Percentiles rank a stretch among this genome's conserved stretches.
phyloP scores from a whole-genome alignment of 2,797 vertebrate species.

The Pseudochaenichthys georgianus region DNA sequence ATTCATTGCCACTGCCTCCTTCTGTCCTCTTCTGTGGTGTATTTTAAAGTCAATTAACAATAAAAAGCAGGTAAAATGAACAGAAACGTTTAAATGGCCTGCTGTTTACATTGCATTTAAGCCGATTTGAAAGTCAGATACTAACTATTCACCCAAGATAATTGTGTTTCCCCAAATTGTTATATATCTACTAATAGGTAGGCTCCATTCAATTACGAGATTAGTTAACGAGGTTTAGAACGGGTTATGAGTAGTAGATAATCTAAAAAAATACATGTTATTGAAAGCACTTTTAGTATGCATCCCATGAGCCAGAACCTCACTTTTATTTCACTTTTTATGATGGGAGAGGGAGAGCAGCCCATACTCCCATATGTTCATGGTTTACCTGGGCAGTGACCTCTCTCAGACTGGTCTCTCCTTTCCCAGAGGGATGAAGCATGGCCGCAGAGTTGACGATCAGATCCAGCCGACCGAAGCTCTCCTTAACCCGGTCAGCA shows the following conservation, averaged over 20 bases:
- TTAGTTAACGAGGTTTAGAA: neutral
- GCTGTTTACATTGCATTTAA: neutral
- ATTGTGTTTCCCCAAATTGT: too few relatives aligned
- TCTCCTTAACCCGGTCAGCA: conserved; percentile 62
- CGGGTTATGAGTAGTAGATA: neutral
- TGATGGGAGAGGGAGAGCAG: neutral
- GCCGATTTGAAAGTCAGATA: neutral
- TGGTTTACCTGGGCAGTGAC: conserved; percentile 76
- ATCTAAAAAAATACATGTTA: too few relatives aligned
- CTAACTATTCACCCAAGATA: rapidly evolving
- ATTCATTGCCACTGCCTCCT: too few relatives aligned
- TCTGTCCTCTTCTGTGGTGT: neutral
- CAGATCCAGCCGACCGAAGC: conserved; percentile 77
- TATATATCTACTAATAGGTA: neutral
- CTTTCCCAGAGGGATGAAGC: conserved; percentile 83
- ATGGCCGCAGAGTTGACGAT: conserved; percentile 81
- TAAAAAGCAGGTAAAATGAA: neutral
- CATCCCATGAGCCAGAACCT: too few relatives aligned
- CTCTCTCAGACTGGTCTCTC: conserved; percentile 83
- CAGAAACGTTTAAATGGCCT: neutral
- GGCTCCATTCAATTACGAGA: neutral
- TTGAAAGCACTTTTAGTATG: neutral
- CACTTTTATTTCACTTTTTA: neutral
- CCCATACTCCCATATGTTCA: too few relatives aligned
- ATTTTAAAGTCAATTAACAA: neutral